phyloP scores from a whole-genome alignment of 2,113 vertebrate genomes.

The Ovis canadensis region DNA sequence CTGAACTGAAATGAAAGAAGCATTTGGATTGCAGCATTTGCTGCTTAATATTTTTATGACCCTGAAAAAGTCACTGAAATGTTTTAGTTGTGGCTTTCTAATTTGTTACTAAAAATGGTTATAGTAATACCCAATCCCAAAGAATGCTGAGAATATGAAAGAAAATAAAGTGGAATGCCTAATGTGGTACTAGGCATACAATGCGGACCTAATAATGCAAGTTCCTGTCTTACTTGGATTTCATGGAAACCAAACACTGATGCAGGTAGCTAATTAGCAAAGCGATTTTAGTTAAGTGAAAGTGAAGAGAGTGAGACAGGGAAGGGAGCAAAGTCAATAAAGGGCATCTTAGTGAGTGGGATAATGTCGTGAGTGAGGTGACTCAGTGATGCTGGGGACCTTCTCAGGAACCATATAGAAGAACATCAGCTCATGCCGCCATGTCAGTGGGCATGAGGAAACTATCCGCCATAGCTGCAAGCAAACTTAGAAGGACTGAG shows the following conservation, averaged over 20 bases:
- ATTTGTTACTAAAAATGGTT: not conserved
- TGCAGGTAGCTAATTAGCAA: not conserved
- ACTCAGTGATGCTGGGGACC: not conserved
- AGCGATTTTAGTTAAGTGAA: not conserved
- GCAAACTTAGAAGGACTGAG: not conserved
- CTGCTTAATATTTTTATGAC: not conserved
- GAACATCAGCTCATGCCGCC: fast-evolving
- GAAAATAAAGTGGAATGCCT: not conserved
- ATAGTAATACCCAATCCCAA: not conserved
- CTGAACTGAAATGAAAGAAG: not conserved
- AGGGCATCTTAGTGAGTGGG: not conserved
- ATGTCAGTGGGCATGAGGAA: not conserved
- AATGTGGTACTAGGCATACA: not conserved
- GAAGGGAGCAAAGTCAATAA: not conserved
- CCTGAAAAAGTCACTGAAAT: not conserved
- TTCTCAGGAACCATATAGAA: not conserved
- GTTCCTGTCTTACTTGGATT: not conserved
- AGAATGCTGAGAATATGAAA: not conserved
- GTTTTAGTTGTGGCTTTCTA: not conserved
- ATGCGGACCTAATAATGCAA: not conserved
- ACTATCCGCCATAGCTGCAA: fast-evolving
- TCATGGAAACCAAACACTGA: not conserved
- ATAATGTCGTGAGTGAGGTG: not conserved
- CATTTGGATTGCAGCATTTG: not conserved
- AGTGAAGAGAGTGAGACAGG: not conserved